phyloP scores from a whole-genome alignment of 2,888 invertebrate genomes.

The Craniophora ligustri region DNA sequence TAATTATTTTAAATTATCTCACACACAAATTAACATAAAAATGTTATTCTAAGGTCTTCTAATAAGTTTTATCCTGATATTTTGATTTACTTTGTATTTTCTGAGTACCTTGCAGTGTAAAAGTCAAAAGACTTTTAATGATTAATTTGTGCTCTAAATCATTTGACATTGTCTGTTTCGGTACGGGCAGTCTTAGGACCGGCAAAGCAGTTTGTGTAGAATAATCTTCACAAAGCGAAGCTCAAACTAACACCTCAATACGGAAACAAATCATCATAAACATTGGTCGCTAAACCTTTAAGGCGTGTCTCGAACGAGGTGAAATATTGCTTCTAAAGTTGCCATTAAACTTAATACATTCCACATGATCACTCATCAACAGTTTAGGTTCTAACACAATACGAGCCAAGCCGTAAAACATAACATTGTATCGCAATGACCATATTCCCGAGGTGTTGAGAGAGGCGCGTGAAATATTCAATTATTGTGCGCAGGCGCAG shows the following conservation, averaged over 20 bases:
- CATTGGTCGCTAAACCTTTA: slow-evolving; percentile 77
- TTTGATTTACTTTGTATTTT: no score
- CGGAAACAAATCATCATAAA: slow-evolving; percentile 88
- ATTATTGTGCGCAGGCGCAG: slow-evolving; percentile 85
- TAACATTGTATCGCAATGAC: slow-evolving; percentile 83
- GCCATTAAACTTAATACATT: slow-evolving; percentile 85
- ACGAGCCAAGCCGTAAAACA: slow-evolving; percentile 78
- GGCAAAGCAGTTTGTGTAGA: neutral
- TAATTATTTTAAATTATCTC: no score
- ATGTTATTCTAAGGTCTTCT: no score
- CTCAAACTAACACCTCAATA: slow-evolving; percentile 69
- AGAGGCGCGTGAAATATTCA: slow-evolving; percentile 87
- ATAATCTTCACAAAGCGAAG: slow-evolving; percentile 13
- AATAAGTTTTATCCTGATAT: no score
- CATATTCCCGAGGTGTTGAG: slow-evolving; percentile 85
- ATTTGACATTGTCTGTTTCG: neutral
- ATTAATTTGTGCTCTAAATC: neutral
- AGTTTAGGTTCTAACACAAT: slow-evolving; percentile 88
- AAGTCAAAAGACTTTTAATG: no score
- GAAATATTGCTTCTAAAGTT: slow-evolving; percentile 87
- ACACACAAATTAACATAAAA: no score
- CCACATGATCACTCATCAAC: slow-evolving; percentile 86
- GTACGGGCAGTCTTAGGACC: neutral
- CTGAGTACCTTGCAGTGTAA: no score
- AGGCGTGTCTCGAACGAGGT: slow-evolving; percentile 81